phyloP scores from a whole-genome alignment of 2,888 invertebrate species.

The Dorcus hopei region DNA sequence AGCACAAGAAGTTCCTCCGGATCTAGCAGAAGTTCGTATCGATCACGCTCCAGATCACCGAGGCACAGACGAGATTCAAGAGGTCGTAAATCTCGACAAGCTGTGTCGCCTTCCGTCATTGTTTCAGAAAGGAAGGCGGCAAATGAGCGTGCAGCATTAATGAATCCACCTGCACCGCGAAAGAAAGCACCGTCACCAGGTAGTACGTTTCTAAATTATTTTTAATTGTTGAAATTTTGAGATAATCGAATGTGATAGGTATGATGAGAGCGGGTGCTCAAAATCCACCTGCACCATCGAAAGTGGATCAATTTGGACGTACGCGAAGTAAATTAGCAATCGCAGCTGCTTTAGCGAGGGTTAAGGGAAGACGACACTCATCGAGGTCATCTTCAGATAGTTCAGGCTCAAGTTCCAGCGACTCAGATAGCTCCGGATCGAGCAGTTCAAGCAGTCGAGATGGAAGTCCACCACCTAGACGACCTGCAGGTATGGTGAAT shows the following conservation, averaged over 20 bases:
- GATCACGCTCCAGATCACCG: constrained; percentile 49
- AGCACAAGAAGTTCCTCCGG: constrained; percentile 44
- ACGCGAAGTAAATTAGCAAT: constrained; percentile 45
- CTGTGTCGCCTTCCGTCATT: constrained; percentile 61
- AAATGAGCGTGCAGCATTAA: constrained; percentile 64
- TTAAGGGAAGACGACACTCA: constrained; percentile 46
- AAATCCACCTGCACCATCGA: constrained; percentile 57
- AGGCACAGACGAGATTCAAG: constrained; percentile 23
- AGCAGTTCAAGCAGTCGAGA: constrained; percentile 54
- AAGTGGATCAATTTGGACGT: constrained; percentile 44
- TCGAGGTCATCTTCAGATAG: constrained; percentile 54
- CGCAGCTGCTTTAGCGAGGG: constrained; percentile 46
- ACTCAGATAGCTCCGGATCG: constrained; percentile 57
- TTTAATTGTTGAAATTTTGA: background rate
- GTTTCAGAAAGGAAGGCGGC: constrained; percentile 63
- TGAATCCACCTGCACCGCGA: constrained; percentile 73
- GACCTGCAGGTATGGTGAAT: constrained; percentile 33
- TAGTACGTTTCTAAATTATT: constrained; percentile 24
- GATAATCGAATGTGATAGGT: constrained; percentile 30
- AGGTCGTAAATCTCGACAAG: constrained; percentile 31
- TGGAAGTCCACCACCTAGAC: constrained; percentile 47
- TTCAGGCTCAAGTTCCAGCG: constrained; percentile 56
- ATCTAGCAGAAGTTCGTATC: constrained; percentile 44
- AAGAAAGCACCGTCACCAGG: constrained; percentile 53
- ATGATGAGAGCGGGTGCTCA: constrained; percentile 55